These are phyloP conservation scores for Sorex araneus DNA, from an alignment of 2,113 vertebrate species.

Conservation along the genomic window DNA sequence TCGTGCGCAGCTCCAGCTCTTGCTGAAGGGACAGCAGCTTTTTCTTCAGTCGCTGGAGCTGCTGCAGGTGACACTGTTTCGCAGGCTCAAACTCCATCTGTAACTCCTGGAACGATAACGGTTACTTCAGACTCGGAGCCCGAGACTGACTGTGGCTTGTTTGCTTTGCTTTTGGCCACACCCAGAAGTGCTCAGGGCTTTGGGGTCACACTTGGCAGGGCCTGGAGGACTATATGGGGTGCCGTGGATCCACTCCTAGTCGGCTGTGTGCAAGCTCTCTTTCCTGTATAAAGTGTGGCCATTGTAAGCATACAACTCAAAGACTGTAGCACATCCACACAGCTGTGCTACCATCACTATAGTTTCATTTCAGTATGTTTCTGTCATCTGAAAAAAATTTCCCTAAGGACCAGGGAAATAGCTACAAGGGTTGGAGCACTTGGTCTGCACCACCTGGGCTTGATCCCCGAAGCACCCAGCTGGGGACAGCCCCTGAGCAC, in stretches of 20 bases:
- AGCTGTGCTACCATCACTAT: not conserved
- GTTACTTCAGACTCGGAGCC: constrained; percentile 67
- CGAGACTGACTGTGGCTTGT: not conserved
- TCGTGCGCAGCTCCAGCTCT: constrained; percentile 85
- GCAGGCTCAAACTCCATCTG: constrained; percentile 52
- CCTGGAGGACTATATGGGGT: too few species aligned
- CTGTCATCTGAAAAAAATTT: not conserved
- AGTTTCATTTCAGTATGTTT: constrained; percentile 37
- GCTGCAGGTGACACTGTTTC: constrained; percentile 79
- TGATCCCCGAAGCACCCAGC: too few species aligned
- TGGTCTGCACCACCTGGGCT: too few species aligned
- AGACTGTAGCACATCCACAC: constrained; percentile 31
- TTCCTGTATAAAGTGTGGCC: constrained; percentile 36
- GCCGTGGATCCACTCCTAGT: too few species aligned
- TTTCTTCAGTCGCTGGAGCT: constrained; percentile 82
- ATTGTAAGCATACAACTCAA: constrained; percentile 10
- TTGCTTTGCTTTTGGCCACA: too few species aligned
- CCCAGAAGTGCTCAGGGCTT: too few species aligned
- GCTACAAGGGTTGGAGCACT: too few species aligned
- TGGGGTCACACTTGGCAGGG: too few species aligned
- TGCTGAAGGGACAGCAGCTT: constrained; percentile 83
- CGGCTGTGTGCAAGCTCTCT: not conserved
- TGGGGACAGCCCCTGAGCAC: too few species aligned
- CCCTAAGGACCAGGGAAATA: not conserved
- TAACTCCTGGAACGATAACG: constrained; percentile 46